Percentiles rank a stretch among this genome's conserved stretches.
Conservation (phyloP, 2,113 vertebrate genomes). For the Aphelocoma coerulescens region DNA sequence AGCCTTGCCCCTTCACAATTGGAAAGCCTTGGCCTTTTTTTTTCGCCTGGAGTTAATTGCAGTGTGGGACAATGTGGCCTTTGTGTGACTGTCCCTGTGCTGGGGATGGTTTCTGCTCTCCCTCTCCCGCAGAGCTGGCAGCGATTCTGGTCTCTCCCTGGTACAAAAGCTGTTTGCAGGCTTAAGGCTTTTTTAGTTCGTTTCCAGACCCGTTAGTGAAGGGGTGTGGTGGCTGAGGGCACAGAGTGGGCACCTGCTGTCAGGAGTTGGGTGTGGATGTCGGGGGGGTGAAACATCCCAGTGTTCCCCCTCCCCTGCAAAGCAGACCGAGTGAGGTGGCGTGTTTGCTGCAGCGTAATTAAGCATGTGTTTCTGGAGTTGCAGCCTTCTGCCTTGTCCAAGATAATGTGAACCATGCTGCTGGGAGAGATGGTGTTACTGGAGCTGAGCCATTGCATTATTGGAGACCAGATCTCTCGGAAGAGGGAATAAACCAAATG, state of each 20-base stretch:
- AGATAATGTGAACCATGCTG: not conserved
- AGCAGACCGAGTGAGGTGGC: not conserved
- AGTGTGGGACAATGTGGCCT: not conserved
- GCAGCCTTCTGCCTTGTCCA: not conserved
- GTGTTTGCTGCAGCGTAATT: not conserved
- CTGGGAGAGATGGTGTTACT: not conserved
- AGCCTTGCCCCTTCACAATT: not conserved
- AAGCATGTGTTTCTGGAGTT: not conserved
- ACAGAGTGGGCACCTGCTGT: not conserved
- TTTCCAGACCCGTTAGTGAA: not conserved
- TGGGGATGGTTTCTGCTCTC: not conserved
- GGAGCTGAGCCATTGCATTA: not conserved
- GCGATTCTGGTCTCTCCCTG: accelerated
- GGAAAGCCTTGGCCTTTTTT: not conserved
- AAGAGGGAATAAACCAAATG: not conserved
- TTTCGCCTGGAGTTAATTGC: not conserved
- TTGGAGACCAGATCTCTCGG: not conserved
- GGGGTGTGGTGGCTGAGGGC: not conserved
- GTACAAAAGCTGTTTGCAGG: not conserved
- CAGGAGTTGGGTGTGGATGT: not conserved
- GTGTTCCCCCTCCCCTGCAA: not conserved
- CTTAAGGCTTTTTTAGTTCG: not conserved
- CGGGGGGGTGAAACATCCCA: not conserved
- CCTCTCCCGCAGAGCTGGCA: not conserved
- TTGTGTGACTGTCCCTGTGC: not conserved